Evolutionary conservation across 2,797 vertebrate species (phyloP).

Genomic region (Hippocampus kuda): DNA sequence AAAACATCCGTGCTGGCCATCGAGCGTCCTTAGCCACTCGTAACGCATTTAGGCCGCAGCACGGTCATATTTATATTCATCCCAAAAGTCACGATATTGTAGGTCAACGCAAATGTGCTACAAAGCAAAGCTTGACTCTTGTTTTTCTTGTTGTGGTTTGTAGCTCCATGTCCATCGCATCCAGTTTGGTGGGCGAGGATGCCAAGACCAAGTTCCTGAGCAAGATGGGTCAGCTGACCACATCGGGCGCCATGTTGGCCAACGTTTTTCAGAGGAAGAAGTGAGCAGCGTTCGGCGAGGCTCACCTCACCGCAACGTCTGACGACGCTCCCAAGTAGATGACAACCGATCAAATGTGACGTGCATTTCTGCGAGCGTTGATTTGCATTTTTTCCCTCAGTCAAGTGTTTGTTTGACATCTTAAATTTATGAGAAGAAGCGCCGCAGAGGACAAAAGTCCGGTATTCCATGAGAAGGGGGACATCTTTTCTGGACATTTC

Average conservation of each 20-base stretch:
- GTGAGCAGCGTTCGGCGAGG: conserved; percentile 50
- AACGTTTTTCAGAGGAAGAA: conserved; percentile 99
- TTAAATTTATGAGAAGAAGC: conserved; percentile 27
- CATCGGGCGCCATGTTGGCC: conserved; percentile 96
- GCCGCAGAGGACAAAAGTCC: background rate
- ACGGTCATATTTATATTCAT: background rate
- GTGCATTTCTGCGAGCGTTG: conserved; percentile 25
- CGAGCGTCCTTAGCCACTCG: conserved; percentile 14
- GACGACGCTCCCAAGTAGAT: conserved; percentile 40
- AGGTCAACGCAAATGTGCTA: background rate
- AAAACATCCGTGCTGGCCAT: conserved; percentile 28
- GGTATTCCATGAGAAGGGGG: conserved; percentile 21
- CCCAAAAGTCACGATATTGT: background rate
- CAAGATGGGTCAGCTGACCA: conserved; percentile 99
- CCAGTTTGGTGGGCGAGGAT: conserved; percentile 94
- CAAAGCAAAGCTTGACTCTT: background rate
- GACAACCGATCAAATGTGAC: conserved; percentile 40
- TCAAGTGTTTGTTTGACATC: conserved; percentile 31
- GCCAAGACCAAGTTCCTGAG: conserved; percentile 99
- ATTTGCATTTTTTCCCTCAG: conserved; percentile 13
- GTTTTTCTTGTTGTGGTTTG: background rate
- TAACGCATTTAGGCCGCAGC: background rate
- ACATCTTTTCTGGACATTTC: conserved; percentile 19
- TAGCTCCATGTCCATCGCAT: conserved; percentile 93
- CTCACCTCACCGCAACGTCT: background rate